Base-by-base conservation (phyloP, 2,113 vertebrate genomes). In the Ranitomeya imitator region DNA sequence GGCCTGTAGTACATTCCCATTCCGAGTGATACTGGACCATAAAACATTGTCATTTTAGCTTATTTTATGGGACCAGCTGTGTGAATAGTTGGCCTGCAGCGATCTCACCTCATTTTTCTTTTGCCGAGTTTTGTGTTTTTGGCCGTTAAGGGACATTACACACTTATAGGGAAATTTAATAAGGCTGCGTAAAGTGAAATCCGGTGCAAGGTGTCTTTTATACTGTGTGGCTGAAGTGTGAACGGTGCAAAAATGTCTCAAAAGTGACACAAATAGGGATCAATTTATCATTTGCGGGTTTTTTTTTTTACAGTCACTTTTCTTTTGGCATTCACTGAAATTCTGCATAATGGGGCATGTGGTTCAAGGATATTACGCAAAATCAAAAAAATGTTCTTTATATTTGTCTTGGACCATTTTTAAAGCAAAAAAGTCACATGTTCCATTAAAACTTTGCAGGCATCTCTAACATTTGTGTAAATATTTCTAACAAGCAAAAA, bases 51-150 rank as follows among this genome's bases (percentile, higher is more conserved):
- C 79, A 81, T 37, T 61, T 61, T 61, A 61, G 57, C 59, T 81
- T 81, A 81, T 81, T 81, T 81, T 81, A 81, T 61, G 79, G 79
- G 57, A 81, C 57, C 79, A 81, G 79, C 79, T 81, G 79, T 45
- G 57, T 81, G 79, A 61, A 81, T 61, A 61, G 59, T 81, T 81
- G 79, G 57, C 79, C 79, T 61, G 57, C 12, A 63, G 79, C 79
- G 2, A 81, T 81, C 79, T 81, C 79, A 81, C 79, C 79, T 81
- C 79, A 81, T 81, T 81, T 81, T 81, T 81, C 57, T 61, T 81
- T 61, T 81, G 57, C 79, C 13, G 79, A 80, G 79, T 59, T 60
- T 60, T 80, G 79, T 81, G 79, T 61, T 61, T 45, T 81, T 81
- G 79, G 79, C 79, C 16, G 79, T 81, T 61, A 61, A 61, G 59